Evolutionary conservation across 2,888 invertebrate genomes (phyloP).

Genomic region (Hyalella azteca): DNA sequence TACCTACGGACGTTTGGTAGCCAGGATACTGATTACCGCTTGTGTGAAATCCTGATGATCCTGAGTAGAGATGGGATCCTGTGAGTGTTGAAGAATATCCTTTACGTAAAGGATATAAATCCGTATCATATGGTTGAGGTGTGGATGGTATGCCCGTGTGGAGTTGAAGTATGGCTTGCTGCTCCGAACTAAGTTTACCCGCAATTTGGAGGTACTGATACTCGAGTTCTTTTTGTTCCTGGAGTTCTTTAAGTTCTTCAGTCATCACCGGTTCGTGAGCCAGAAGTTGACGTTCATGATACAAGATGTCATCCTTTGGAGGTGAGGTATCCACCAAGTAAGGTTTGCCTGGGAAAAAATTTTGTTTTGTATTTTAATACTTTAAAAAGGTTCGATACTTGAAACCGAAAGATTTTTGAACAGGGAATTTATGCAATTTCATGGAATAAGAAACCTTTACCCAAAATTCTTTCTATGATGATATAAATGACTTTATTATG

Average conservation of each 20-base stretch:
- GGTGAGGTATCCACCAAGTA: conserved; percentile 3
- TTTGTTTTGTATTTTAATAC: no score
- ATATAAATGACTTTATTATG: no score
- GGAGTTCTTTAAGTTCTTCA: conserved; percentile 30
- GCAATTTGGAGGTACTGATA: conserved; percentile 27
- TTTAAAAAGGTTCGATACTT: no score
- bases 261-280: conserved; percentile 30
- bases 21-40: neutral
- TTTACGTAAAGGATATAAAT: neutral
- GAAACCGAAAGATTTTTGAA: no score
- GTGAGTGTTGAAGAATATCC: neutral
- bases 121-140: neutral
- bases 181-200: conserved; percentile 18
- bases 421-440: no score
- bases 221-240: conserved; percentile 36
- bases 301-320: conserved; percentile 29
- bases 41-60: neutral
- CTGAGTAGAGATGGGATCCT: neutral
- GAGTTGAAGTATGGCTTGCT: conserved; percentile 28
- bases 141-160: conserved; percentile 21
- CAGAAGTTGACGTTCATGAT: conserved; percentile 11
- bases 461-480: no score
- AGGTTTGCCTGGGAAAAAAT: neutral
- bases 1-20: neutral
- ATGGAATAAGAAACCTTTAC: no score